Evolutionary conservation across 2,888 invertebrate genomes (phyloP).

Genomic region (Cryptosula pallasiana): DNA sequence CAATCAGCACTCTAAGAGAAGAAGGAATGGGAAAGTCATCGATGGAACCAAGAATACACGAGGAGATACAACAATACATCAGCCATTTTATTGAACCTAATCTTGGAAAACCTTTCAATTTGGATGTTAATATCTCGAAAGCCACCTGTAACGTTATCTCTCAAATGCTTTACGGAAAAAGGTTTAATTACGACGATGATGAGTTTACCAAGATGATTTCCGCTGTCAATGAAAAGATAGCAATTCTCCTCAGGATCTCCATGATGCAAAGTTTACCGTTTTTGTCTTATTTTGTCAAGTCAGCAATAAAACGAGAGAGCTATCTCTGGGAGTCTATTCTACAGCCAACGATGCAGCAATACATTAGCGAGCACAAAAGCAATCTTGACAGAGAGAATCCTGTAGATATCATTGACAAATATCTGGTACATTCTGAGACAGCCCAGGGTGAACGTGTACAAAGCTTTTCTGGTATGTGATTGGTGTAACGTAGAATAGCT

Average conservation of each 20-base stretch:
- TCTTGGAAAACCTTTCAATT: neutral
- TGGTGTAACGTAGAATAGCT: too few relatives aligned
- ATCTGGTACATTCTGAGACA: neutral
- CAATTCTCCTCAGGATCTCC: neutral
- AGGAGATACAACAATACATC: neutral
- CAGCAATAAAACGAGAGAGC: neutral
- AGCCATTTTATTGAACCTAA: conserved; percentile 9
- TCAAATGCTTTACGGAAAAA: neutral
- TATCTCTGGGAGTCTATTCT: neutral
- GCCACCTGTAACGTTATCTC: neutral
- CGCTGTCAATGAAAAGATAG: neutral
- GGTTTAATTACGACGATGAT: neutral
- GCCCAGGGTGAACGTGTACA: neutral
- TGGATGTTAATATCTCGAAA: neutral
- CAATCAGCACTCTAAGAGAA: neutral
- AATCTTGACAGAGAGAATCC: neutral
- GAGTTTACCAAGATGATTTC: neutral
- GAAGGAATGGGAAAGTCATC: conserved; percentile 4
- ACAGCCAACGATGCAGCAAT: neutral
- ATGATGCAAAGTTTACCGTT: conserved; percentile 1
- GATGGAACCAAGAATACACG: neutral
- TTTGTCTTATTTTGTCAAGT: neutral
- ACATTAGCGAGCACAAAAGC: conserved; percentile 10
- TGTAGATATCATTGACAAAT: conserved; percentile 3
- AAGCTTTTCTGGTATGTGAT: conserved; percentile 21